These are phyloP conservation scores for Spilogale gracilis DNA, from an alignment of 2,113 vertebrate genomes.

Conservation along the genomic window DNA sequence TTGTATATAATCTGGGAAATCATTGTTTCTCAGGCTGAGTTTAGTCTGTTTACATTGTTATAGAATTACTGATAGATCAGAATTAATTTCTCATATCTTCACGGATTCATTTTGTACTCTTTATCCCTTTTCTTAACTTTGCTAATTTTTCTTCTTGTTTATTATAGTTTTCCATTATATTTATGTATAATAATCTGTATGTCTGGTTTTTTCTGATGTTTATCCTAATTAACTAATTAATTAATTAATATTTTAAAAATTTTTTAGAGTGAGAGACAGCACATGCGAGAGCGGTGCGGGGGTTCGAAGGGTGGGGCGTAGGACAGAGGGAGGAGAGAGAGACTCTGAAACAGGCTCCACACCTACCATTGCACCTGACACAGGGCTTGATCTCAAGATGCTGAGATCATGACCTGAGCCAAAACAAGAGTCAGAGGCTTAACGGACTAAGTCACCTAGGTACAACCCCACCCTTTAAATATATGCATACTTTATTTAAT, in stretches of 20 bases:
- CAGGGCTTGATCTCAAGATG: neutral
- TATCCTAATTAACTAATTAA: neutral
- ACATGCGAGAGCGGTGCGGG: neutral
- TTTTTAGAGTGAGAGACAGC: neutral
- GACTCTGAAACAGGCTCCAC: neutral
- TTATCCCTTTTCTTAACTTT: neutral
- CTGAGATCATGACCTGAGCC: neutral
- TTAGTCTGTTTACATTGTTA: neutral
- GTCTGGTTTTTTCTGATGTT: neutral
- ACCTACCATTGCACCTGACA: neutral
- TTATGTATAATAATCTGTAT: neutral
- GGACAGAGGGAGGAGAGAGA: neutral
- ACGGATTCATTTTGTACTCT: neutral
- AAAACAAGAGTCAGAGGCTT: neutral
- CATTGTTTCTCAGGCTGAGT: neutral
- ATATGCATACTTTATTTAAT: constrained; percentile 5
- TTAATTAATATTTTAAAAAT: neutral
- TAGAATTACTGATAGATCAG: neutral
- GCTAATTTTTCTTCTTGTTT: neutral
- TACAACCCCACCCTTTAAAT: neutral
- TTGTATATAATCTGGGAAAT: neutral
- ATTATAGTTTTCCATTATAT: neutral
- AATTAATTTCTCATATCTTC: neutral
- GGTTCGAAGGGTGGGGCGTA: neutral
- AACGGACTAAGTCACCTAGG: neutral